These are phyloP conservation scores for Drosophila borborema DNA, from an alignment of 2,888 invertebrate species.

Conservation along the genomic window DNA sequence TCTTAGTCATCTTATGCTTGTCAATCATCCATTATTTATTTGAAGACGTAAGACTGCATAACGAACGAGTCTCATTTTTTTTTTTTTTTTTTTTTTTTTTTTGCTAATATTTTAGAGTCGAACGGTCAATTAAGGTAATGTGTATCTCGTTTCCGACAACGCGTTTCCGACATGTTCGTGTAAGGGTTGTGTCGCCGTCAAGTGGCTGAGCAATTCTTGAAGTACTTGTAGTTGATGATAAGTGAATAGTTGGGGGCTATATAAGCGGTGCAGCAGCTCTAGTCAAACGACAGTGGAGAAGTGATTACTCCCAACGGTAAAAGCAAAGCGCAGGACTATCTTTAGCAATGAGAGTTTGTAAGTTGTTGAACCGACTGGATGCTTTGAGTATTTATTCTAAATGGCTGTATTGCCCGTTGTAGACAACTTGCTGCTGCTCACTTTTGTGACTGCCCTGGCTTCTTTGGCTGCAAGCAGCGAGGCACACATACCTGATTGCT, in stretches of 20 bases:
- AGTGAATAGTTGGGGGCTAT: slow-evolving; percentile 31
- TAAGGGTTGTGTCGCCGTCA: slow-evolving; percentile 39
- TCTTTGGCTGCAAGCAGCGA: slow-evolving; percentile 35
- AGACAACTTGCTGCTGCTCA: slow-evolving; percentile 58
- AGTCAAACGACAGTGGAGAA: slow-evolving; percentile 42
- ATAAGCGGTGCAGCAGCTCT: slow-evolving; percentile 23
- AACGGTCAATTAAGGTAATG: slow-evolving; percentile 45
- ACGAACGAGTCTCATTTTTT: neutral
- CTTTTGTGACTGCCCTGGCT: slow-evolving; percentile 44
- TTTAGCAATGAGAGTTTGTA: slow-evolving; percentile 57
- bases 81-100: neutral
- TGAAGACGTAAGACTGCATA: neutral
- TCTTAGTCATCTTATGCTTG: neutral
- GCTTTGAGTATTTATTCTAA: neutral
- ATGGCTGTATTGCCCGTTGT: neutral
- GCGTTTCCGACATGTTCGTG: slow-evolving; percentile 31
- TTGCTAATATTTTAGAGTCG: neutral
- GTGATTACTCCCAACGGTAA: slow-evolving; percentile 30
- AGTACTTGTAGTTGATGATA: slow-evolving; percentile 36
- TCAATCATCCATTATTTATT: too few relatives aligned
- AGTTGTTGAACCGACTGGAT: slow-evolving; percentile 16
- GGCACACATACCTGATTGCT: slow-evolving; percentile 46
- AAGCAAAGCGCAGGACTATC: slow-evolving; percentile 35
- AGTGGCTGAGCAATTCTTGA: slow-evolving; percentile 39
- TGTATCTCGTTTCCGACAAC: slow-evolving; percentile 17